A percentile compares a stretch with the other conserved stretches of the same genome.
These are phyloP conservation scores for Cactoblastis cactorum DNA, from an alignment of 2,888 invertebrate species.

Conservation along the genomic window DNA sequence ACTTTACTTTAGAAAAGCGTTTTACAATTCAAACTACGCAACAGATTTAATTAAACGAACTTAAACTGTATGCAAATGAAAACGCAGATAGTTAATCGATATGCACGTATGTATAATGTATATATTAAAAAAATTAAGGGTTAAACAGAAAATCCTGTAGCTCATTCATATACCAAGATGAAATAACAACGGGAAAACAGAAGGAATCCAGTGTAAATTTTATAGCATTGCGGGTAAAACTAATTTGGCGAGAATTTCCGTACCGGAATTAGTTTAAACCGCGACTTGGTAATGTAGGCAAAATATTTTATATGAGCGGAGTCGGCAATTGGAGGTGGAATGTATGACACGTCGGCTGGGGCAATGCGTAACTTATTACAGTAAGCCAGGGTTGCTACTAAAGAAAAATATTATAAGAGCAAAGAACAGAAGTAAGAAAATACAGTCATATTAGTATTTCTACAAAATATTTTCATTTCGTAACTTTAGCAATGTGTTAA, in stretches of 20 bases:
- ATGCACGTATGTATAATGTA: no score
- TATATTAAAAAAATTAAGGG: no score
- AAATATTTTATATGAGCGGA: constrained; percentile 31
- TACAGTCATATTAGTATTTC: background rate
- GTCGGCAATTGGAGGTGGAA: constrained; percentile 40
- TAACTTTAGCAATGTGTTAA: no score
- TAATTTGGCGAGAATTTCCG: constrained; percentile 12
- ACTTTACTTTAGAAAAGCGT: no score
- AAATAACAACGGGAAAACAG: background rate
- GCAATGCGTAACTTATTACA: constrained; percentile 20
- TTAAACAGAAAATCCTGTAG: background rate
- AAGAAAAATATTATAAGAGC: background rate
- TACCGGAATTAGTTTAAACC: constrained; percentile 13
- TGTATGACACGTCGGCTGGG: constrained; percentile 33
- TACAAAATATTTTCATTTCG: no score
- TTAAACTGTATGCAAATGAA: no score
- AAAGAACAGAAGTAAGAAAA: background rate
- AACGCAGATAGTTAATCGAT: no score
- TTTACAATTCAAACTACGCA: no score
- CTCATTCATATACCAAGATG: constrained; percentile 2
- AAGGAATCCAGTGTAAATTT: background rate
- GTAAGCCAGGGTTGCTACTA: background rate
- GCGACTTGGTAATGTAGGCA: constrained; percentile 15
- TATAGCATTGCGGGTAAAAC: constrained; percentile 9
- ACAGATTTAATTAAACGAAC: no score